Base-by-base conservation (phyloP, 2,113 vertebrate genomes). In the Podarcis cretensis region DNA sequence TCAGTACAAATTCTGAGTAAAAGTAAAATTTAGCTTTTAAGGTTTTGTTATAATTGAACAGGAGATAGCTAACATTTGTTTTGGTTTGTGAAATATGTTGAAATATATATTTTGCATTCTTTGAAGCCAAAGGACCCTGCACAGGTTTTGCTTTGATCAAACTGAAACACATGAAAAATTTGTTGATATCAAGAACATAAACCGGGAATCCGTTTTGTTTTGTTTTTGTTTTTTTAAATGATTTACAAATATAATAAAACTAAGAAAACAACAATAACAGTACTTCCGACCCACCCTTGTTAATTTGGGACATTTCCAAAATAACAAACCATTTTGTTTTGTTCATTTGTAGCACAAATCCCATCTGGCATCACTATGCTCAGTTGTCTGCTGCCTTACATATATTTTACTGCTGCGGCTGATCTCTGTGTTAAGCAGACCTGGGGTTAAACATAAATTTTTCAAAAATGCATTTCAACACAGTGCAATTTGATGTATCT, bases 111-210 rank as follows among this genome's bases (percentile, higher is more conserved):
- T 48, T 93, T 48, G 32, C 13, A 2, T 92, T 93, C 73, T 79
- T 43, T 92, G 69, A 89, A 92, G 80, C 79, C 87, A 75, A 37
- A 89, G 91, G 87, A 92, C 66, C 6, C 6, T 32, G 81, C 68
- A 81, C 85, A 92, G 59, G 81, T 77, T 79, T 92, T 79, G 71
- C 68, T 76, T 1, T 25, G 54, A 81, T 37, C 32, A 27, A 40
- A 74, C 74, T 92, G 83, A 85, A 93, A 84, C 57, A 54, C 89
- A 90, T 92, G 96, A 94, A 95, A 96, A 95, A 92, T 87, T 91
- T 94, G 83, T 91, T 94, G 95, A 95, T 95, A 91, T 81, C 89
- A 89, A 90, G 57, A 43, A 81, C 90, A 93, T 90, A 92, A 69
- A 95, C 95, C 93, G 93, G 87, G 90, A 92, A 94, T 85, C 84